Base-by-base conservation (phyloP, 2,888 invertebrate species). In the Hydriomena furcata region DNA sequence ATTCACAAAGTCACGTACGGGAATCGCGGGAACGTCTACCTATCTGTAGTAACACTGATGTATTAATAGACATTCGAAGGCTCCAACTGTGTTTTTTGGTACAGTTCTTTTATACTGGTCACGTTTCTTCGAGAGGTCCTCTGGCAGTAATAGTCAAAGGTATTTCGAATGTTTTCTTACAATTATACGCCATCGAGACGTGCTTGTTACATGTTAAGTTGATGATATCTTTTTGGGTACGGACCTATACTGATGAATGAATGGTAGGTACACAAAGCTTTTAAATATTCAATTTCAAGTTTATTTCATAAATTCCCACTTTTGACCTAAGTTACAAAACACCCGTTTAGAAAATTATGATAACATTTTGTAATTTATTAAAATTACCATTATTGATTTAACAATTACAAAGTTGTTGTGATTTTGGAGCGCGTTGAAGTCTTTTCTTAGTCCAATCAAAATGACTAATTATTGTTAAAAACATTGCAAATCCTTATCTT, bases 111-210 rank as follows among this genome's bases (percentile, higher is more conserved):
- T 86, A 80, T 82, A 61, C 40, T 38, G 69, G 82, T 90, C 89
- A 90, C 90, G 89, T 89, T 75, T 77, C 75, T 71, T 88, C 64
- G 80, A 90, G 89, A 84, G 88, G 74, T 71, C 71, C 82, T 80
- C 78, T 73, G 65, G 75, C 73, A 71, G 78, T 71, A 71, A 73
- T 68, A 61, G 66, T 47, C 69, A 67, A 68, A 73, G 80, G 79
- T 76, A 82, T 82, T 79, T 73, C 52, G 66, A 71, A 73, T 82
- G 81, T 84, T 82, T 82, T 80, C 77, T 79, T 84, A 82, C 73
- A 78, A 82, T 83, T 78, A 77, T 62, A 44, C 58, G 61, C 67
- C 66, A 59, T 77, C 65, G 65, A 78, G 69, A 70, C 69, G 67
- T 68, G 71, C 63, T 74, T 71, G 68, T 71, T 57, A 66, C 60